Base-by-base conservation (phyloP, 2,797 vertebrate genomes). In the Rhinichthys osculus region DNA sequence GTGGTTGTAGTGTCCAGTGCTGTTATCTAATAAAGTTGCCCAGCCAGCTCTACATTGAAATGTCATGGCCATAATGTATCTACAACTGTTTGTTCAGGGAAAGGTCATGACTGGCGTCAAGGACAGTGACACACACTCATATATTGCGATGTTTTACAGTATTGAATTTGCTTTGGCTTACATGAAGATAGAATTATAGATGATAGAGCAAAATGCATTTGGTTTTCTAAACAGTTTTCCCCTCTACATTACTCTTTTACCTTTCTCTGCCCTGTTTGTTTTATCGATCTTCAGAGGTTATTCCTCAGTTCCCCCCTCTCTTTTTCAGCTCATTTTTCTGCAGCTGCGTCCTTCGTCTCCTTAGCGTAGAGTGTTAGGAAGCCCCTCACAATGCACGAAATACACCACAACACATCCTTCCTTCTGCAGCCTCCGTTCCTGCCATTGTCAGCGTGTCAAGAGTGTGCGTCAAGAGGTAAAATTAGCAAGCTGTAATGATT, bases 361-460 rank as follows among this genome's bases (percentile, higher is more conserved):
- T 90, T 76, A 70, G 85, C 50, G 81, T 87, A 62, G 88, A 66
- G 64, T 83, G 91, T 59, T 89, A 94, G 95, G 94, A 95, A 95
- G 91, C 85, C 64, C 91, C 90, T 92, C 92, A 95, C 94, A 95
- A 94, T 94, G 81, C 87, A 35, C 59, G 13, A 88, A 88, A 78
- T 86, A 87, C 71, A 66, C 72, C 73, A 82, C 57, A 62, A 87
- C 93, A 93, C 92, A 92, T 92, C 92, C 93, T 91, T 87, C 92
- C 90, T 88, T 59, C 59, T 30, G 85, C 89, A 90, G 86, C 87
- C 89, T 89, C 90, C 78, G 81, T 95, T 96, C 95, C 95, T 94
- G 93, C 92, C 89, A 93, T 96, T 96, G 94, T 96, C 89, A 85
- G 82, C 80, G 72, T 86, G 86, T 90, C 89, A 87, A 90, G 92